These are phyloP conservation scores for Brachionus rotundiformis DNA, from an alignment of 1,140 invertebrate genomes.

Conservation along the genomic window DNA sequence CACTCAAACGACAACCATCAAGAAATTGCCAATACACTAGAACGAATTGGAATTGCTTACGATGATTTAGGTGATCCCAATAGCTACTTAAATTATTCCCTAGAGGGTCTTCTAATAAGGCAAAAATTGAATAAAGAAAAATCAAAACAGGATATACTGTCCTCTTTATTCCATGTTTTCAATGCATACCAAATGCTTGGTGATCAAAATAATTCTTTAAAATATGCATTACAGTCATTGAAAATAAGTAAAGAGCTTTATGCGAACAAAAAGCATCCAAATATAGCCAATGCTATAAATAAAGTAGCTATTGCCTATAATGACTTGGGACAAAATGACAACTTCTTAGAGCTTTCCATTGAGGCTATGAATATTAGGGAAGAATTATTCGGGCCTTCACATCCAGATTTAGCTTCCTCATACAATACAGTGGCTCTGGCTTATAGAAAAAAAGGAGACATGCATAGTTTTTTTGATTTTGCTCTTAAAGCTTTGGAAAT, in stretches of 20 bases:
- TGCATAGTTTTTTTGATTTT: background rate
- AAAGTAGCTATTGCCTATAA: background rate
- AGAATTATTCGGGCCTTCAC: background rate
- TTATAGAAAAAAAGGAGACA: background rate
- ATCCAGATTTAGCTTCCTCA: conserved; percentile 7
- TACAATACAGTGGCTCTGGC: background rate
- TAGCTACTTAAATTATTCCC: conserved; percentile 5
- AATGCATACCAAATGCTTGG: conserved; percentile 8
- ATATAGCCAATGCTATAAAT: background rate
- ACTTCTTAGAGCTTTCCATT: background rate
- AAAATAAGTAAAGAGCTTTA: background rate
- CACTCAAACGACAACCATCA: background rate
- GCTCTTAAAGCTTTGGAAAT: background rate
- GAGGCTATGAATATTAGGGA: background rate
- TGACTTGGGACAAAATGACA: background rate
- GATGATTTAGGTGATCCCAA: conserved; percentile 6
- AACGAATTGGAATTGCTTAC: background rate
- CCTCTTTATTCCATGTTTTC: background rate
- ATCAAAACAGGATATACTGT: background rate
- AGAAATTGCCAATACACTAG: background rate
- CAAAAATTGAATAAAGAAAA: background rate
- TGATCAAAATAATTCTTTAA: background rate
- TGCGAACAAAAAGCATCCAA: background rate
- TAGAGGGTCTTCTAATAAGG: background rate
- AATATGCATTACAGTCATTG: background rate